Conservation (phyloP, 2,113 vertebrate genomes). For the Syngnathoides biaculeatus region DNA sequence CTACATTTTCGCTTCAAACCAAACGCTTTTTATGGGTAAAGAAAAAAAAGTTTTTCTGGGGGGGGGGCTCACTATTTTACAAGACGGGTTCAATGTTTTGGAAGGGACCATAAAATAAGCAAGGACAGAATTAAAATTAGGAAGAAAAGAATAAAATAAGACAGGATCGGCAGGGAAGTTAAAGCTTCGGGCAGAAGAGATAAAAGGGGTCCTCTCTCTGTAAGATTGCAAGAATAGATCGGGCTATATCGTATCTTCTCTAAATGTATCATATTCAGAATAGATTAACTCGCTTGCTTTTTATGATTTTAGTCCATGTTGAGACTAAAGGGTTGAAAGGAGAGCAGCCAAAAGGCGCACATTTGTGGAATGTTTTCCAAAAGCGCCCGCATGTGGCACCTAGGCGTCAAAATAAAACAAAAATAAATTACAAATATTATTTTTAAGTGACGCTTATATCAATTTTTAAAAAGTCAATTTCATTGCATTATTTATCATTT, state of each 20-base stretch:
- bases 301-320: neutral
- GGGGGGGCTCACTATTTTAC: neutral
- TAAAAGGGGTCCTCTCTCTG: neutral
- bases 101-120: neutral
- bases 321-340: neutral
- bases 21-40: neutral
- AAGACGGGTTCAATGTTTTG: neutral
- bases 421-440: neutral
- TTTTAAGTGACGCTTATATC: neutral
- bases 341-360: constrained; percentile 21
- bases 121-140: neutral
- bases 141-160: neutral
- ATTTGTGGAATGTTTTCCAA: constrained; percentile 47
- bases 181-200: neutral
- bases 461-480: neutral
- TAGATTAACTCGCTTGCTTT: neutral
- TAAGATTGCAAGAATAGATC: neutral
- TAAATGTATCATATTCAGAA: neutral
- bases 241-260: too few relatives aligned
- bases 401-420: constrained; percentile 1
- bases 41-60: too few relatives aligned
- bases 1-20: neutral
- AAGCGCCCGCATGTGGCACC: constrained; percentile 37
- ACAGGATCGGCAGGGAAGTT: too few relatives aligned
- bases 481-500: neutral